Evolutionary conservation across 2,113 vertebrate species (phyloP).

Genomic region (Pitta sordida): DNA sequence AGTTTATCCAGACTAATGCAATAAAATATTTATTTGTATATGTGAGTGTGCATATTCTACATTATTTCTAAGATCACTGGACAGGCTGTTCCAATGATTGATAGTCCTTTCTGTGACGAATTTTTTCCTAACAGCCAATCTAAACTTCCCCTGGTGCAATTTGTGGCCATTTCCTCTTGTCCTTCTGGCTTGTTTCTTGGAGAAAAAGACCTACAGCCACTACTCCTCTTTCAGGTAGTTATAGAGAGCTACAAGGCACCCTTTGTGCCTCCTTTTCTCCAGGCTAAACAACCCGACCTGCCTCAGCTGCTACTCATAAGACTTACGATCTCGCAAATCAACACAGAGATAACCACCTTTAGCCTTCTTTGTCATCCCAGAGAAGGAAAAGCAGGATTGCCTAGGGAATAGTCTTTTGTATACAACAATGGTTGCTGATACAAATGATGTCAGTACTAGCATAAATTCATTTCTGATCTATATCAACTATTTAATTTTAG

Average conservation of each 20-base stretch:
- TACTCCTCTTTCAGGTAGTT: too few species aligned
- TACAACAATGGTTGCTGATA: background rate
- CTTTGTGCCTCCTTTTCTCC: too few species aligned
- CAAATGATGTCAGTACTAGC: background rate
- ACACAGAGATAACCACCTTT: background rate
- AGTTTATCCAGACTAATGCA: background rate
- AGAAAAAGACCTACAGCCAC: background rate
- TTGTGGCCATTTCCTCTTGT: background rate
- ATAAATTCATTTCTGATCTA: background rate
- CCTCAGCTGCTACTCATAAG: too few species aligned
- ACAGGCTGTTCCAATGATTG: background rate
- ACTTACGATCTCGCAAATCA: background rate
- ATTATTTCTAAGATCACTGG: background rate
- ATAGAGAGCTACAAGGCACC: too few species aligned
- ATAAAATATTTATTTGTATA: background rate
- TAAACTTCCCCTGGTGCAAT: background rate
- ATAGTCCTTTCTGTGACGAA: background rate
- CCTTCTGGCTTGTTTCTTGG: background rate
- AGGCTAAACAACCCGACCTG: too few species aligned
- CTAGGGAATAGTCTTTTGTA: background rate
- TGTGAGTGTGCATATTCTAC: background rate
- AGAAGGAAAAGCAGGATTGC: background rate
- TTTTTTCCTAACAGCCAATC: background rate
- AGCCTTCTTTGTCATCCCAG: background rate
- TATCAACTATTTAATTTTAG: background rate